These are phyloP conservation scores for Drosophila sordidapex DNA, from an alignment of 2,888 invertebrate genomes.

Conservation along the genomic window DNA sequence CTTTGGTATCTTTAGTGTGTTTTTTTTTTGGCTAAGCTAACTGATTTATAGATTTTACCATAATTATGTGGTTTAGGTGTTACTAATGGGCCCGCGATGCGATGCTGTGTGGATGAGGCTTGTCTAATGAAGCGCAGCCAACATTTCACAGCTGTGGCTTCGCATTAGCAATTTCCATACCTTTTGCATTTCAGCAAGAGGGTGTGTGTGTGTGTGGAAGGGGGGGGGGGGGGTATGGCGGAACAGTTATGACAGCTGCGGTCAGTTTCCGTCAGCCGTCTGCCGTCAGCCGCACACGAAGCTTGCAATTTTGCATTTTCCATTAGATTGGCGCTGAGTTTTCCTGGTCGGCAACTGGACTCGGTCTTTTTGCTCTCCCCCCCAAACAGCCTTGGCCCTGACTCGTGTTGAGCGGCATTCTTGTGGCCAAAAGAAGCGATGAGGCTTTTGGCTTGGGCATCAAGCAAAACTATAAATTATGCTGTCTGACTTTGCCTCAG, in stretches of 20 bases:
- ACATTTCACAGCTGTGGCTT: constrained; percentile 36
- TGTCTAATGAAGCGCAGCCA: constrained; percentile 46
- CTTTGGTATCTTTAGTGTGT: constrained; percentile 22
- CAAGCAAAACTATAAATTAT: constrained; percentile 66
- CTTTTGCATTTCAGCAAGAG: background rate
- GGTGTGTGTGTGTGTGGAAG: background rate
- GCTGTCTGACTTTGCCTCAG: constrained; percentile 29
- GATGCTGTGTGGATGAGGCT: constrained; percentile 14
- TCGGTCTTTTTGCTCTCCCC: background rate
- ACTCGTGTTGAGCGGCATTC: background rate
- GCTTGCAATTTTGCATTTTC: constrained; percentile 42
- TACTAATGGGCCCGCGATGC: constrained; percentile 53
- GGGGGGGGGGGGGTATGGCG: background rate
- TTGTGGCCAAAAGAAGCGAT: constrained; percentile 17
- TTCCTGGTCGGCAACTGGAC: constrained; percentile 25
- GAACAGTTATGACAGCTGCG: constrained; percentile 60
- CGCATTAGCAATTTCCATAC: constrained; percentile 20
- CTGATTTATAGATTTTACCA: constrained; percentile 58
- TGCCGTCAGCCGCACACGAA: constrained; percentile 54
- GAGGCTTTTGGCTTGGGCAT: constrained; percentile 28
- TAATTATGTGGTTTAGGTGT: constrained; percentile 64
- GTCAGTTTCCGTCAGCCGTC: constrained; percentile 22
- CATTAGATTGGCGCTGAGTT: constrained; percentile 60
- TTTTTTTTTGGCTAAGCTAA: constrained; percentile 6
- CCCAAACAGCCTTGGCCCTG: background rate